Base-by-base conservation (phyloP, 2,888 invertebrate genomes). In the Clepsis dumicolana region DNA sequence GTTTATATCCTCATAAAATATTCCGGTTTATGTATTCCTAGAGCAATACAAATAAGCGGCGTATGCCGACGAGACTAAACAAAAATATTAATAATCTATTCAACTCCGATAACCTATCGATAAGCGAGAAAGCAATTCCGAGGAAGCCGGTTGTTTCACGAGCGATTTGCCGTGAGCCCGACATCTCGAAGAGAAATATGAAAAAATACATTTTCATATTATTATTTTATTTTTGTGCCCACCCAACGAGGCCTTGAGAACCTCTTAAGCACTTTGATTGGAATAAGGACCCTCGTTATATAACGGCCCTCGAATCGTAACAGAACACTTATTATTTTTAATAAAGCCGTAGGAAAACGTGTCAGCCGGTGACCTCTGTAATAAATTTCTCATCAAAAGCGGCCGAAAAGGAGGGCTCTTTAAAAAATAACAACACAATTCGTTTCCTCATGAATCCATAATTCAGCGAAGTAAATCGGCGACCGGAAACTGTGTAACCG, bases 401-500 rank as follows among this genome's bases (percentile, higher is more conserved):
- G 35, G 48, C 21, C 48, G 48, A 48, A 21, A 48, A 21, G 48
- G 68, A 71, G 67, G 72, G 73, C 67, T 73, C 75, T 72, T n/a
- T 75, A 80, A 77, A 78, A 83, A 79, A 81, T 75, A 77, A 75
- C 75, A 79, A 82, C 78, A 79, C 75, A 78, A 79, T 76, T 77
- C 76, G 77, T 78, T 78, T 77, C 76, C 74, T 75, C 77, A 72
- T 73, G 76, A 77, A 81, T 82, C 77, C 78, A 82, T 84, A 86
- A 86, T 82, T 81, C 81, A 81, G 81, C 32, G 75, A 72, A 72
- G 77, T 73, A 77, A 82, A 78, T 78, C 80, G 77, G 65, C 77
- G 80, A 77, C 80, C 86, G 86, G 86, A 85, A 84, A 73, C 76
- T 69, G 74, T 76, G 80, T 81, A 84, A 86, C 87, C 80, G 80